Conservation (phyloP, 2,888 invertebrate genomes). For the Limnephilus auricula region DNA sequence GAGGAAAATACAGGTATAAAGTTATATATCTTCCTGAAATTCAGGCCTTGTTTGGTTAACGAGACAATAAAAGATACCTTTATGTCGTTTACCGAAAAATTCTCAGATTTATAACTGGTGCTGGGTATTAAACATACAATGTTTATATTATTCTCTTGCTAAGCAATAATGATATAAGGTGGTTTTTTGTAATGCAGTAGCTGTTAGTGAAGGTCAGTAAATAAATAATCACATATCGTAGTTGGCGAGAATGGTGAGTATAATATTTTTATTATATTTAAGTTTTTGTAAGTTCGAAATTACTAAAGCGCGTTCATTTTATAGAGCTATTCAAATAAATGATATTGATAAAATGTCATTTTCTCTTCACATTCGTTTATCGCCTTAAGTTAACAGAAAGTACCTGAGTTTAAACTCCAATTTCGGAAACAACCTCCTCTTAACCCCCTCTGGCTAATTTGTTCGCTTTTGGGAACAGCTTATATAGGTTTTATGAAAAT, state of each 20-base stretch:
- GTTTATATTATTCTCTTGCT: not conserved
- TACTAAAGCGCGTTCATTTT: no score
- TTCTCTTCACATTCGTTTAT: no score
- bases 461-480: no score
- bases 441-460: no score
- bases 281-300: no score
- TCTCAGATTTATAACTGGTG: not conserved
- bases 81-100: conserved; percentile 10
- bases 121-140: not conserved
- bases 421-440: no score
- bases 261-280: no score
- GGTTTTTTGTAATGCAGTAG: not conserved
- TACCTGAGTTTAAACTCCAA: no score
- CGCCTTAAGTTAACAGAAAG: no score
- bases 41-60: conserved; percentile 17
- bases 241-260: not conserved
- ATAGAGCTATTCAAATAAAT: no score
- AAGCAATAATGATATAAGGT: not conserved
- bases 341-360: no score
- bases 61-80: conserved; percentile 8
- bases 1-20: conserved; percentile 30
- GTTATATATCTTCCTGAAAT: conserved; percentile 32
- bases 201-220: not conserved
- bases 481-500: no score
- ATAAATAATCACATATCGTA: not conserved